These are phyloP conservation scores for Crotalus horridus DNA, from an alignment of 2,113 vertebrate species.

Conservation along the genomic window DNA sequence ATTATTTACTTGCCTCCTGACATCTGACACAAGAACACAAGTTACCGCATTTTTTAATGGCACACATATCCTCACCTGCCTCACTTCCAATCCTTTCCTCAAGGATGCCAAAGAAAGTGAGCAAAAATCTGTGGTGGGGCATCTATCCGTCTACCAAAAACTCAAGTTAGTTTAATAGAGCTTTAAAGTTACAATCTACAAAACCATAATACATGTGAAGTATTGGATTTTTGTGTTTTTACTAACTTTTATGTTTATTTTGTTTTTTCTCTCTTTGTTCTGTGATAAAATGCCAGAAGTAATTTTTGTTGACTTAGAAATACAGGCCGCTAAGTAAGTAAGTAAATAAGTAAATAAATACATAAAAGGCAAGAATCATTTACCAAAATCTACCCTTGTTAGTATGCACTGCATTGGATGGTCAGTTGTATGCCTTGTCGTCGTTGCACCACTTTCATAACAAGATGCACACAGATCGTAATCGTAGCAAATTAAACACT, in stretches of 20 bases:
- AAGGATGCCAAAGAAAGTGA: not conserved
- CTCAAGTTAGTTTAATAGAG: not conserved
- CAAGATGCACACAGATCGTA: slow-evolving; percentile 98
- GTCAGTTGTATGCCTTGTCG: slow-evolving; percentile 96
- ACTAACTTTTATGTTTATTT: not conserved
- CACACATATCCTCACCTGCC: not conserved
- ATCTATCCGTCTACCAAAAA: not conserved
- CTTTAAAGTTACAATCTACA: not conserved
- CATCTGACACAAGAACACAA: not conserved
- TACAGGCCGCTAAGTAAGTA: not conserved
- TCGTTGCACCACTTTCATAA: slow-evolving; percentile 98
- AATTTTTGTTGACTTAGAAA: not conserved
- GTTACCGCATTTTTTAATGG: not conserved
- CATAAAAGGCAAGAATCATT: slow-evolving; percentile 48
- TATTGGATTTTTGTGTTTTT: not conserved
- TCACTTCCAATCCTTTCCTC: not conserved
- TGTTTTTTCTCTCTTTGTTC: not conserved
- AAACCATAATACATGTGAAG: not conserved
- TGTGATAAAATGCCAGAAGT: not conserved
- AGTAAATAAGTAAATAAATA: not conserved
- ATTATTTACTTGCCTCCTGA: not conserved
- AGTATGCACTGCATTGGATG: slow-evolving; percentile 99
- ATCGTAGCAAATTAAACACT: slow-evolving; percentile 99
- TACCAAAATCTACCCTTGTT: slow-evolving; percentile 99
- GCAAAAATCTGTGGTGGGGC: not conserved